Evolutionary conservation across 1,140 invertebrate species (phyloP), one percentile per base, ranked within the genome.

Genomic region (Drosophila melanica): DNA sequence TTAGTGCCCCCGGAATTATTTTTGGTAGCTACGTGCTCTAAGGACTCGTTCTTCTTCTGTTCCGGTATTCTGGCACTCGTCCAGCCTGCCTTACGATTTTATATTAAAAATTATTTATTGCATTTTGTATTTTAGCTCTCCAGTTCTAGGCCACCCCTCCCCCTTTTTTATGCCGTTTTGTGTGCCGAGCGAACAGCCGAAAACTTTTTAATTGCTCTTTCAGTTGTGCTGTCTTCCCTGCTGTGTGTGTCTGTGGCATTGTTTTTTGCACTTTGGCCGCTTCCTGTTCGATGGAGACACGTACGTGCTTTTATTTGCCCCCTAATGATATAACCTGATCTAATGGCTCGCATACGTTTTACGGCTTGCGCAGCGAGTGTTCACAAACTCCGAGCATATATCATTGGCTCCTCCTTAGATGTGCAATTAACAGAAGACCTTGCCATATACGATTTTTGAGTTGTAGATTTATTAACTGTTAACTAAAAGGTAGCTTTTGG

Each of bases 51-150:
- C 16, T 30, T 10, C 10, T 30, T 10, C 10, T 14, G 58, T 55
- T 58, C 77, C 44, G 41, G 33, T 12, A 39, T 55, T 53, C 48
- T 75, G 71, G 47, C 59, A 65, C 44, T 75, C 60, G 63, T 74
- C 74, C 74, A 77, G 75, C 18, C 51, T 3, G 39, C 39, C 75
- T 79, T 74, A 84, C 81, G 81, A 85, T 85, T 85, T 84, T 84
- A 85, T 84, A 84, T 84, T 84, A 84, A 84, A 84, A 84, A 84
- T 84, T 84, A 84, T 84, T 85, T 84, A 84, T 84, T 84, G 84
- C 81, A 78, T 78, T 78, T 78, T 62, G 39, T 33, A 65, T 59
- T 69, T 57, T 37, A 35, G 67, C 11, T 59, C 35, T 44, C 68
- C 57, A 42, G 42, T 57, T 57, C 27, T 20, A 14, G 50, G 33